Conservation (phyloP, 2,797 vertebrate genomes). For the Cossypha heuglini region DNA sequence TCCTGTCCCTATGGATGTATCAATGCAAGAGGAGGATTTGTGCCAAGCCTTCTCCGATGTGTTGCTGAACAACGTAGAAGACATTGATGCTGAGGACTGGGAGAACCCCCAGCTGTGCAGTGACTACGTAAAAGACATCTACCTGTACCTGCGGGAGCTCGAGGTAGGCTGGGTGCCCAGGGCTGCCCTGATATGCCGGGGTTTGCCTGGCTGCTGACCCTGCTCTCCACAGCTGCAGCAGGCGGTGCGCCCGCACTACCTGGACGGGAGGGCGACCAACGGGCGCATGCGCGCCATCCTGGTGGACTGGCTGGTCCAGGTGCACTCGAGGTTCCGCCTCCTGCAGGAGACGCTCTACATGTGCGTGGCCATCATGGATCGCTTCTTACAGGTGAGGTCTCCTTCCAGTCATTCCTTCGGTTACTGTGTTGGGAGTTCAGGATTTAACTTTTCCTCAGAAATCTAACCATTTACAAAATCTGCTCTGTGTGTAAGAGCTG, state of each 20-base stretch:
- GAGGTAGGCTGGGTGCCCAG: conserved; percentile 74
- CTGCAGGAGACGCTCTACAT: conserved; percentile 94
- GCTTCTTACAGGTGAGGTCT: conserved; percentile 85
- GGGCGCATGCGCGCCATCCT: conserved; percentile 89
- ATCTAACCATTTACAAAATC: too few species aligned
- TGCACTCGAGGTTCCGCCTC: conserved; percentile 90
- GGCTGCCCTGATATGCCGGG: neutral
- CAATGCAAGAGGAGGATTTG: conserved; percentile 84
- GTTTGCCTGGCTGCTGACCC: neutral
- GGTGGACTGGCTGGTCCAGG: conserved; percentile 95
- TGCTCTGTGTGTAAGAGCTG: neutral
- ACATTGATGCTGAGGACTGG: conserved; percentile 85
- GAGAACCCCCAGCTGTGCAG: conserved; percentile 90
- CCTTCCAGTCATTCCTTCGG: neutral
- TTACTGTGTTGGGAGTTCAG: neutral
- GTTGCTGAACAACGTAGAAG: conserved; percentile 79
- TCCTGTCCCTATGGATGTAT: conserved; percentile 72
- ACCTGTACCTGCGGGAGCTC: conserved; percentile 84
- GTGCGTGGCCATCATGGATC: conserved; percentile 88
- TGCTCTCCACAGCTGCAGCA: conserved; percentile 80
- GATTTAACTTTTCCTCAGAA: neutral
- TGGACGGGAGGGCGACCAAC: conserved; percentile 84
- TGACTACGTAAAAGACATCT: conserved; percentile 92
- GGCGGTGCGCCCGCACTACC: conserved; percentile 78
- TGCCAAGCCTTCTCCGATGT: conserved; percentile 90